Base-by-base conservation (phyloP, 2,888 invertebrate genomes). In the Euzophera pinguis region DNA sequence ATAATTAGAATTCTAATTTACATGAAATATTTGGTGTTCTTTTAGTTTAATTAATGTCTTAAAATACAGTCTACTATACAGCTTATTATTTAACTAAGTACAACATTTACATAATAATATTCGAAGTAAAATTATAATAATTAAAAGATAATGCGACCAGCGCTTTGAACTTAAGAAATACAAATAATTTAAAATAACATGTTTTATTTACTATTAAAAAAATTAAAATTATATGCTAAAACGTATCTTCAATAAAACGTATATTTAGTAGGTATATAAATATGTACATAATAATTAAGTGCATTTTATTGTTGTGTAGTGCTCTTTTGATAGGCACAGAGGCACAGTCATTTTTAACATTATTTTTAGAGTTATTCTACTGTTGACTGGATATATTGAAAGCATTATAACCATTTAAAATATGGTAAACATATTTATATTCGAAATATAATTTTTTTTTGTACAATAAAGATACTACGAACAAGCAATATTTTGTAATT, bases 251-350 rank as follows among this genome's bases (percentile, higher is more conserved):
- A 22, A 22, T 22, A 50, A 34, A 56, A 58, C 42, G 64, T 67
- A 63, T 65, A 63, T 62, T 61, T 58, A 63, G 60, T 64, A 56
- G 60, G 54, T 61, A 64, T 66, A 71, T 50, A 47, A 42, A 47
- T 52, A 56, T 56, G 53, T 53, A 56, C 48, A 56, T 53, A 60
- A 57, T 56, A 55, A 57, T 59, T 55, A 60, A 62, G 73, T 75
- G 72, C 72, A 71, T 68, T 69, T 75, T 81, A 81, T 81, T 82
- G 77, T 81, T 78, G 74, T 71, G 68, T 68, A 73, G 85, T 88
- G 85, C 85, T 78, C 71, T 69, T 69, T 73, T 68, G 77, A 78
- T 83, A 88, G 87, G 88, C 88, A 88, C 86, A 73, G 78, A 81
- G 83, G 81, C 84, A 84, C 83, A 85, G 85, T 87, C 84, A 78